These are phyloP conservation scores for Tyrophagus putrescentiae DNA, from an alignment of 1,140 invertebrate species.

Conservation along the genomic window DNA sequence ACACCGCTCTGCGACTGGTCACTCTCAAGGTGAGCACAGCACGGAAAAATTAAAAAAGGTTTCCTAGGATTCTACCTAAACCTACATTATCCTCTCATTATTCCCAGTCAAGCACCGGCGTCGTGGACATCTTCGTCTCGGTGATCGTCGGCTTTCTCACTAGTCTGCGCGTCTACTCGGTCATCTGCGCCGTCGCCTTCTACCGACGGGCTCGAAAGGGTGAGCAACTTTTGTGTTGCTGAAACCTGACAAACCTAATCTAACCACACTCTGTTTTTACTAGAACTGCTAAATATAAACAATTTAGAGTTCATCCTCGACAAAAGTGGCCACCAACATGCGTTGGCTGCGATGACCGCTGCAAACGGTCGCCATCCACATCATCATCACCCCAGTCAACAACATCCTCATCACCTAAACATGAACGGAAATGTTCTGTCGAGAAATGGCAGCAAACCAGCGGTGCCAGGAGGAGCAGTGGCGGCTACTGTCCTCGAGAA, in stretches of 20 bases:
- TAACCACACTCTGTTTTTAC: neutral
- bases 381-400: neutral
- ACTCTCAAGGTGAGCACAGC: constrained; percentile 27
- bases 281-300: constrained; percentile 10
- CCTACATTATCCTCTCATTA: neutral
- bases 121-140: constrained; percentile 29
- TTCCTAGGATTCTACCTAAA: too few relatives aligned
- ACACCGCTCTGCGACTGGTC: constrained; percentile 26
- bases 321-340: neutral
- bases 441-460: neutral
- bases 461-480: neutral
- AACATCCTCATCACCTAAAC: neutral
- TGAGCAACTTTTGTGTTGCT: neutral
- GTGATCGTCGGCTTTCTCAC: constrained; percentile 29
- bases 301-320: constrained; percentile 10
- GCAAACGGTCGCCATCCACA: too few relatives aligned
- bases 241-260: neutral
- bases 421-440: neutral
- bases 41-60: too few relatives aligned
- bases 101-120: constrained; percentile 27
- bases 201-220: constrained; percentile 28
- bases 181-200: constrained; percentile 28
- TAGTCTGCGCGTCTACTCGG: constrained; percentile 27
- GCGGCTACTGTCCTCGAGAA: too few relatives aligned
- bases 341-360: too few relatives aligned